These are phyloP conservation scores for Pocillopora grandis DNA, from an alignment of 92 coral and sea anemone species.

Conservation along the genomic window DNA sequence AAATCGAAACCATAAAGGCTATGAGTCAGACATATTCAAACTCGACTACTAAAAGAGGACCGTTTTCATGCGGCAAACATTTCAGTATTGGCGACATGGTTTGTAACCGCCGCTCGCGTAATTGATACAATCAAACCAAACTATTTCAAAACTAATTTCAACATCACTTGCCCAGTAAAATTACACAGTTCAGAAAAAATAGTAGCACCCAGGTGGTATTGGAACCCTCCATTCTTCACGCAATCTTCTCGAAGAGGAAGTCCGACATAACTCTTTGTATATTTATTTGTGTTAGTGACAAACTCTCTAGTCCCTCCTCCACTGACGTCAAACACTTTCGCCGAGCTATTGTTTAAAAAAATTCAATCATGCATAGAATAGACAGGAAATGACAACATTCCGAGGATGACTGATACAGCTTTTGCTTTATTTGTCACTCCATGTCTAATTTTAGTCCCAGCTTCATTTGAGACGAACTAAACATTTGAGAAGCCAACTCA, in stretches of 20 bases:
- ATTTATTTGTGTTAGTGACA: conserved; percentile 20
- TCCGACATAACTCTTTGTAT: conserved; percentile 5
- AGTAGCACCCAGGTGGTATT: not conserved
- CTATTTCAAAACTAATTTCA: not conserved
- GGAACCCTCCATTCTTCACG: conserved; percentile 4
- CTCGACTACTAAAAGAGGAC: too few relatives aligned
- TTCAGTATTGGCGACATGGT: too few relatives aligned
- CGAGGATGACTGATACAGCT: not conserved
- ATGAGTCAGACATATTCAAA: not conserved
- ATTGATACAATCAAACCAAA: not conserved
- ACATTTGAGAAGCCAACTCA: too few relatives aligned
- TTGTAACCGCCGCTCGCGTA: not conserved
- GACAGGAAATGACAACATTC: conserved; percentile 28
- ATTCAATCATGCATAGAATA: not conserved
- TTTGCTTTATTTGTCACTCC: not conserved
- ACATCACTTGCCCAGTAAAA: conserved; percentile 25
- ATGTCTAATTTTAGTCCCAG: too few relatives aligned
- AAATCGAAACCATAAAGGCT: not conserved
- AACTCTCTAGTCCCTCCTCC: not conserved
- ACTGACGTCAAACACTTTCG: conserved; percentile 28
- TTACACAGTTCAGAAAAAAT: not conserved
- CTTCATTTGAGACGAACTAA: too few relatives aligned
- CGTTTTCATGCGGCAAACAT: too few relatives aligned
- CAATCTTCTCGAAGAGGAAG: not conserved
- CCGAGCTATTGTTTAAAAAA: not conserved